phyloP scores from a whole-genome alignment of 2,888 invertebrate species.

The Shargacucullia verbasci region DNA sequence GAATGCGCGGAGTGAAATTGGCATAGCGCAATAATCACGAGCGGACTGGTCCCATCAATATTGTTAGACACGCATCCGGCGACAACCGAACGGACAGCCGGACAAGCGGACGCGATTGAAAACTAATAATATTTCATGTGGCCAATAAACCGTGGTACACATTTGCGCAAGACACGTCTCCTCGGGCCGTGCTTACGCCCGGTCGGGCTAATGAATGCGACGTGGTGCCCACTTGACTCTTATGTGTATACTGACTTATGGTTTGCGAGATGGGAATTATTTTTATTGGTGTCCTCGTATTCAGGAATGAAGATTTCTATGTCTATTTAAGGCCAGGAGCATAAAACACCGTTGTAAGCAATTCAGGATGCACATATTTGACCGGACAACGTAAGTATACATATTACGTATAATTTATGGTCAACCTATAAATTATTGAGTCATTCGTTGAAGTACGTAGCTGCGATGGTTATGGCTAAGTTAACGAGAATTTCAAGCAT shows the following conservation, averaged over 20 bases:
- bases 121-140: conserved; percentile 79
- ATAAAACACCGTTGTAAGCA: conserved; percentile 51
- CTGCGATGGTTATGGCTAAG: conserved; percentile 2
- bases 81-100: conserved; percentile 72
- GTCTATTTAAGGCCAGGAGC: conserved; percentile 47
- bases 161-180: conserved; percentile 72
- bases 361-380: conserved; percentile 55
- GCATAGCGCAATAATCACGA: conserved; percentile 64
- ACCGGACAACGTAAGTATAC: conserved; percentile 51
- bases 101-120: conserved; percentile 78
- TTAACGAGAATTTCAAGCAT: conserved; percentile 14
- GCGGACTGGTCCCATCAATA: conserved; percentile 79
- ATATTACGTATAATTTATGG: conserved; percentile 52
- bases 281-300: conserved; percentile 49
- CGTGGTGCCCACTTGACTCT: conserved; percentile 44
- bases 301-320: conserved; percentile 56
- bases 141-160: conserved; percentile 68
- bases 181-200: conserved; percentile 44
- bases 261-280: conserved; percentile 41
- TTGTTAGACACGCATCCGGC: conserved; percentile 80
- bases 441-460: conserved; percentile 26
- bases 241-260: conserved; percentile 41
- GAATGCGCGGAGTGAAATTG: conserved; percentile 73
- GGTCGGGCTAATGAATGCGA: conserved; percentile 61
- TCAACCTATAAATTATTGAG: conserved; percentile 42